These are phyloP conservation scores for Hippocampus kuda DNA, from an alignment of 2,797 vertebrate species.

Conservation along the genomic window DNA sequence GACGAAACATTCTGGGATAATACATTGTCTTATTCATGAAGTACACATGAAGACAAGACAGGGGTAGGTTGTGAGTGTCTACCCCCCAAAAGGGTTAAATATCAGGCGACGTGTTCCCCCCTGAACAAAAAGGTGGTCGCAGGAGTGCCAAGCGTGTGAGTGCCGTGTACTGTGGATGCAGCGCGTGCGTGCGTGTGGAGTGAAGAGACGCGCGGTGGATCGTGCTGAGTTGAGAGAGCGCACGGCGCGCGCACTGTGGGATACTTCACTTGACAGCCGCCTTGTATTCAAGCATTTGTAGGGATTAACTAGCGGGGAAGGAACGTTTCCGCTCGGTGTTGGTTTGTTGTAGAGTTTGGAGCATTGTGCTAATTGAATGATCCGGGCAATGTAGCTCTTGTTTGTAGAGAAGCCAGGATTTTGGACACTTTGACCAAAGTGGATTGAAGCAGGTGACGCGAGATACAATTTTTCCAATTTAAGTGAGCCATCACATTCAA, in stretches of 20 bases:
- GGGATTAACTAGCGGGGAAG: background rate
- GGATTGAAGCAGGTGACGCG: conserved; percentile 34
- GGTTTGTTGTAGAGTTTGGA: background rate
- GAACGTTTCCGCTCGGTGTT: background rate
- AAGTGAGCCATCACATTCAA: conserved; percentile 20
- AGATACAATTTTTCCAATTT: conserved; percentile 2
- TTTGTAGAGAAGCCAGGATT: conserved; percentile 30
- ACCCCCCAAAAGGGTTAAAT: conserved; percentile 3
- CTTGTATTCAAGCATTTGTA: background rate
- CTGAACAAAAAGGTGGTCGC: background rate
- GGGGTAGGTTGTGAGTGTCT: background rate
- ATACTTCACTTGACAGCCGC: conserved; percentile 14
- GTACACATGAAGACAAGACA: background rate
- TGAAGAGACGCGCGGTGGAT: conserved; percentile 42
- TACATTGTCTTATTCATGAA: background rate
- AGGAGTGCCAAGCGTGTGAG: background rate
- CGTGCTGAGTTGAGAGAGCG: conserved; percentile 48
- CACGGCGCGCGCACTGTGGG: conserved; percentile 27
- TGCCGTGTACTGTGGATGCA: background rate
- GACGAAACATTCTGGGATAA: background rate
- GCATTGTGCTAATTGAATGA: background rate
- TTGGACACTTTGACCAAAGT: conserved; percentile 24
- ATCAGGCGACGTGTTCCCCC: background rate
- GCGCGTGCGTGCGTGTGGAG: conserved; percentile 18
- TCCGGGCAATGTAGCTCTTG: background rate